Conservation (phyloP, 2,888 invertebrate species). For the Cataglyphis livida region DNA sequence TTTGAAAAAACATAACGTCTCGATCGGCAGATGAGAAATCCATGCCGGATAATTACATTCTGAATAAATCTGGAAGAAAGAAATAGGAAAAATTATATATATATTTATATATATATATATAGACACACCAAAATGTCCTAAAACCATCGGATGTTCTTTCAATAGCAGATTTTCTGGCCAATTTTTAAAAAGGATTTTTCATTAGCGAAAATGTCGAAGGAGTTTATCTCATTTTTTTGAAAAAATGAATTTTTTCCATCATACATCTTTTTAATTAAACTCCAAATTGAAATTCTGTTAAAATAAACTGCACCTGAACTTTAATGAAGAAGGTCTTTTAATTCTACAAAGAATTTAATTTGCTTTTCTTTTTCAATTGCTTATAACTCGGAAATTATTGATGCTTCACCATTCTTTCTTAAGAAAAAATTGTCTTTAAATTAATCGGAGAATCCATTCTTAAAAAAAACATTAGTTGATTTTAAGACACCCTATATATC, state of each 20-base stretch:
- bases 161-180: not conserved
- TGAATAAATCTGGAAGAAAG: not conserved
- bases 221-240: not conserved
- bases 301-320: not conserved
- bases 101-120: no score
- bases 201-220: not conserved
- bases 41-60: slow-evolving; percentile 42
- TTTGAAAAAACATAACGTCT: slow-evolving; percentile 57
- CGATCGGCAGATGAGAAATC: slow-evolving; percentile 63
- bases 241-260: not conserved
- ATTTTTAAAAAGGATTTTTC: not conserved
- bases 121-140: not conserved
- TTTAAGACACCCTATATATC: not conserved
- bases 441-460: not conserved
- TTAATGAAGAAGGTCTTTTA: not conserved
- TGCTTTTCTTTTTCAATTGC: not conserved
- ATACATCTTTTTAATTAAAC: not conserved
- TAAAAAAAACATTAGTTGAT: not conserved
- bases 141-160: not conserved
- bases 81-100: not conserved
- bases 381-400: not conserved
- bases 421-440: not conserved
- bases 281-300: not conserved
- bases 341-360: not conserved
- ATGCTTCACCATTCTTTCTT: not conserved